Conservation (phyloP, 2,797 vertebrate species). For the Platyrinchus mystaceus region DNA sequence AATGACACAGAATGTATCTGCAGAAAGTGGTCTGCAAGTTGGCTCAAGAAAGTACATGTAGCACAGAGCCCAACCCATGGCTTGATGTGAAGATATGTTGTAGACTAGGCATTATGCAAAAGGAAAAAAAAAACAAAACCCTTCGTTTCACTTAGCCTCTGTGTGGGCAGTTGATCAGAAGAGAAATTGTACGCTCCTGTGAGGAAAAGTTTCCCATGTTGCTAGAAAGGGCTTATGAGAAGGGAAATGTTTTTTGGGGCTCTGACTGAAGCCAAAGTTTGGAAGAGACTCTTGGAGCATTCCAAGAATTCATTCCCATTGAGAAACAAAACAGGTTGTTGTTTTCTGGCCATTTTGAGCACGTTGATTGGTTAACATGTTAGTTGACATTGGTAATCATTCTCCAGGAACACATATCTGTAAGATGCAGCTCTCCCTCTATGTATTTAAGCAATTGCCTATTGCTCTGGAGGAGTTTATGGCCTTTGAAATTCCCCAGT, state of each 20-base stretch:
- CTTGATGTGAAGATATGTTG: background rate
- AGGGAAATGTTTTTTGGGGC: background rate
- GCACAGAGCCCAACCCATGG: background rate
- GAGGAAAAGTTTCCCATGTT: background rate
- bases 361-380: rapidly evolving
- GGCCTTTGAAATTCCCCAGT: background rate
- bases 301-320: background rate
- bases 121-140: background rate
- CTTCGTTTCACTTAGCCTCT: rapidly evolving
- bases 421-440: background rate
- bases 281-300: background rate
- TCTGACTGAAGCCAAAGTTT: background rate
- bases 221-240: background rate
- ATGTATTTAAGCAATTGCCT: background rate
- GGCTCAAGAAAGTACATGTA: background rate
- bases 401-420: background rate
- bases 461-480: background rate
- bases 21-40: background rate
- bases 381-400: background rate
- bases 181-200: background rate
- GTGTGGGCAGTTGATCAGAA: background rate
- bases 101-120: background rate
- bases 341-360: background rate
- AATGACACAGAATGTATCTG: background rate
- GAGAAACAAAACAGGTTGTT: background rate